A percentile compares a stretch with the other conserved stretches of the same genome.
Evolutionary conservation across 2,888 invertebrate species (phyloP).

Genomic region (Tinea pellionella): DNA sequence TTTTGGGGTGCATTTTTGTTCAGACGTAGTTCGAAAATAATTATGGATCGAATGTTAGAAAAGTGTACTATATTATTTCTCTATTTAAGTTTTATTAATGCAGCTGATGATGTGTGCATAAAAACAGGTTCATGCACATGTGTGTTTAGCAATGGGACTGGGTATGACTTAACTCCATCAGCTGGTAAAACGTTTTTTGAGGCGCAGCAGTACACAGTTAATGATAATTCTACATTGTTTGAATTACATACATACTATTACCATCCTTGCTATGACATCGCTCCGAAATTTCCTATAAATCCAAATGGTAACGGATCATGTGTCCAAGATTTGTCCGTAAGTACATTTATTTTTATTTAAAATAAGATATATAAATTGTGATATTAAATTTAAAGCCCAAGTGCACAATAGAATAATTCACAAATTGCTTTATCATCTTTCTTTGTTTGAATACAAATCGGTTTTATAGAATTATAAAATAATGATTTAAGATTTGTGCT

Average conservation of each 20-base stretch:
- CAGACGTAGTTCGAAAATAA: not conserved
- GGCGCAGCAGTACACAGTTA: constrained; percentile 29
- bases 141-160: constrained; percentile 58
- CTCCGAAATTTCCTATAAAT: constrained; percentile 24
- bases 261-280: constrained; percentile 49
- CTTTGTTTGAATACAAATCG: not conserved
- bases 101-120: constrained; percentile 27
- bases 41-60: not conserved
- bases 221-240: constrained; percentile 27
- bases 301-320: constrained; percentile 29
- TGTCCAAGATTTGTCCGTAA: constrained; percentile 37
- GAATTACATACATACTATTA: constrained; percentile 44
- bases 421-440: not conserved
- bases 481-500: too few species aligned
- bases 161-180: constrained; percentile 48
- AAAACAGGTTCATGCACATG: constrained; percentile 48
- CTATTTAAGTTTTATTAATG: not conserved
- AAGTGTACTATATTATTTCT: not conserved
- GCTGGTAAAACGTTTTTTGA: constrained; percentile 35
- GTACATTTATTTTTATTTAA: constrained; percentile 20
- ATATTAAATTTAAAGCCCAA: too few species aligned
- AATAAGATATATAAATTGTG: not conserved
- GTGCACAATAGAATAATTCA: not conserved
- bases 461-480: not conserved
- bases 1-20: not conserved